Percentiles rank a stretch among this genome's conserved stretches.
Conservation (phyloP, 1,140 invertebrate genomes). For the Hetaerina americana region DNA sequence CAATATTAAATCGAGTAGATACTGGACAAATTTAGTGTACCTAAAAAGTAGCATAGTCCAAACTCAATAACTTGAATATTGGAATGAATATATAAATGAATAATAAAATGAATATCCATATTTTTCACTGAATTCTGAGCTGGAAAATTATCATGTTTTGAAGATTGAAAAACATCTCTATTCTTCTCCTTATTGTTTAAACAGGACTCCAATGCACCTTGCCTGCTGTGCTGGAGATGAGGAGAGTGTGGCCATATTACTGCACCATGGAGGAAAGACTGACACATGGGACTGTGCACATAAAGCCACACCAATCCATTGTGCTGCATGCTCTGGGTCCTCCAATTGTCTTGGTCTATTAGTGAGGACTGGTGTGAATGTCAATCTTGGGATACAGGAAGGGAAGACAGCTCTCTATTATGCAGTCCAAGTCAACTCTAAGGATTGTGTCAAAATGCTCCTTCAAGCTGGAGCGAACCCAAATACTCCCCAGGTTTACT, state of each 20-base stretch:
- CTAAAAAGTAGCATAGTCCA: too few relatives aligned
- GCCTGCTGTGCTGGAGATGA: constrained; percentile 50
- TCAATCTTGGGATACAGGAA: constrained; percentile 50
- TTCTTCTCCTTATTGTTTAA: constrained; percentile 21
- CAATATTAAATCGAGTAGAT: too few relatives aligned
- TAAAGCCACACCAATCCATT: constrained; percentile 60
- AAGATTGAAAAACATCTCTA: too few relatives aligned
- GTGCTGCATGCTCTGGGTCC: constrained; percentile 52
- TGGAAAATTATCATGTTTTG: too few relatives aligned
- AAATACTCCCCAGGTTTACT: constrained; percentile 50
- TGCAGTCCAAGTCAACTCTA: constrained; percentile 53
- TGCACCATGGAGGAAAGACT: constrained; percentile 48
- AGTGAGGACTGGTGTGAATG: constrained; percentile 48
- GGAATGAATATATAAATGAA: too few relatives aligned
- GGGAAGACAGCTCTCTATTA: constrained; percentile 46
- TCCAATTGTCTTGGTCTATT: constrained; percentile 41
- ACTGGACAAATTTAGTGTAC: too few relatives aligned
- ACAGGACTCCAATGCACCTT: constrained; percentile 60
- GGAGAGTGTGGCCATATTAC: constrained; percentile 47
- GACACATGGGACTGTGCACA: constrained; percentile 48
- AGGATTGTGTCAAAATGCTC: constrained; percentile 50
- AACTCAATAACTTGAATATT: too few relatives aligned
- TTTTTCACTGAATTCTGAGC: too few relatives aligned
- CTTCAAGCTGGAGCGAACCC: constrained; percentile 55
- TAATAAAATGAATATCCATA: too few relatives aligned